These are phyloP conservation scores for Bradypus variegatus DNA, from an alignment of 2,797 vertebrate genomes.

Conservation along the genomic window DNA sequence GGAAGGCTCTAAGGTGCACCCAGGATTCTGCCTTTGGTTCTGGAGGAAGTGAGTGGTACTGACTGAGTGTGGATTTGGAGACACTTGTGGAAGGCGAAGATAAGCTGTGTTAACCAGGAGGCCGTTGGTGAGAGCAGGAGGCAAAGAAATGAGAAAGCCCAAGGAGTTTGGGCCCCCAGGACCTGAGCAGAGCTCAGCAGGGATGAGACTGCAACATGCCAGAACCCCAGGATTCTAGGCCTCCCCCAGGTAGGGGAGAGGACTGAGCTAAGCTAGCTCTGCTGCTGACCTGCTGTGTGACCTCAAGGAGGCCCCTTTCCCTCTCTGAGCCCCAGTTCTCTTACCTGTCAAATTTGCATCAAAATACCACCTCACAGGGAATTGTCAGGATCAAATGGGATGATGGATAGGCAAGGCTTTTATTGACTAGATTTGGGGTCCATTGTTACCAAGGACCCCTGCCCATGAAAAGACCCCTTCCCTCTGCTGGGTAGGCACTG, in stretches of 20 bases:
- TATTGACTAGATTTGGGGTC: background rate
- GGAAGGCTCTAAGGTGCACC: background rate
- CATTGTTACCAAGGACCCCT: background rate
- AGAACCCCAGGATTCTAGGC: background rate
- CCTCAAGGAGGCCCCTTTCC: background rate
- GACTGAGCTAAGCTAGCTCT: background rate
- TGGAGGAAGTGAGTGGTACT: background rate
- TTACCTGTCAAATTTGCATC: background rate
- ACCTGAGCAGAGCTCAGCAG: background rate
- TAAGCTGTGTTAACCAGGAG: background rate
- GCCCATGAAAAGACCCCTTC: background rate
- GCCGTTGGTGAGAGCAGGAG: background rate
- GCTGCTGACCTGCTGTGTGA: background rate
- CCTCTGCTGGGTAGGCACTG: background rate
- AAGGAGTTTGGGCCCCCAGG: background rate
- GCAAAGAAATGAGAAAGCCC: background rate
- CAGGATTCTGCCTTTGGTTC: background rate
- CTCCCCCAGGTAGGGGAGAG: background rate
- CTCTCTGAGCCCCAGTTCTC: background rate
- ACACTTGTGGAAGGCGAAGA: background rate
- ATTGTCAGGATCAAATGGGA: background rate
- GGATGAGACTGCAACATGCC: background rate
- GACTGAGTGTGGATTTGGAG: background rate
- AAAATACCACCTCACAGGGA: background rate
- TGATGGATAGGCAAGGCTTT: background rate